A percentile compares a stretch with the other conserved stretches of the same genome.
Evolutionary conservation across 2,888 invertebrate species (phyloP).

Genomic region (Machimus rusticus): DNA sequence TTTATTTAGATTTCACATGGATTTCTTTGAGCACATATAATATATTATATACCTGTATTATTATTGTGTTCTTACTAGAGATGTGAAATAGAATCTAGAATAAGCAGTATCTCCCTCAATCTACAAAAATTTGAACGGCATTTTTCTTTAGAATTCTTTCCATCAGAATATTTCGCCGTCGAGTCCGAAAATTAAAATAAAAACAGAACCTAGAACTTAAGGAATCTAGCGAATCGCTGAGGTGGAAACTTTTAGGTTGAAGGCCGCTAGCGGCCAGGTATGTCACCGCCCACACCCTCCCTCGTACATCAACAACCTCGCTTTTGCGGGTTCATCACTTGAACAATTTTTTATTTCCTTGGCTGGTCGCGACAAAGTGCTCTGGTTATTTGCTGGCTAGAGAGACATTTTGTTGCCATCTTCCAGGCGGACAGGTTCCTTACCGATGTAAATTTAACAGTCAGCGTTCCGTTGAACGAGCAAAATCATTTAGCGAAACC

Average conservation of each 20-base stretch:
- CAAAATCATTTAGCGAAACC: slow-evolving; percentile 64
- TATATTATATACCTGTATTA: too few species aligned
- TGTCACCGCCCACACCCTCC: not conserved
- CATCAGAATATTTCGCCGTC: not conserved
- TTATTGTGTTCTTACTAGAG: too few species aligned
- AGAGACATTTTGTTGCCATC: slow-evolving; percentile 26
- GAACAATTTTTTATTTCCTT: not conserved
- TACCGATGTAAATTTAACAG: slow-evolving; percentile 50
- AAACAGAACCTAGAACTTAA: not conserved
- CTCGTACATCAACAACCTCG: not conserved
- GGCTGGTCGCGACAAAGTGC: not conserved
- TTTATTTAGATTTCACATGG: too few species aligned
- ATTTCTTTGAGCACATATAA: too few species aligned
- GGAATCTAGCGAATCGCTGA: not conserved
- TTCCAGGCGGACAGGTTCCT: not conserved
- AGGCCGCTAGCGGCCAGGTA: not conserved
- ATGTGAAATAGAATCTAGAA: not conserved
- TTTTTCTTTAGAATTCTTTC: not conserved
- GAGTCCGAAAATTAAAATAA: not conserved
- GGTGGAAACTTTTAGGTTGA: not conserved
- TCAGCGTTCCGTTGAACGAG: slow-evolving; percentile 64
- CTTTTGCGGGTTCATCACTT: not conserved
- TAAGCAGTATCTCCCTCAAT: not conserved
- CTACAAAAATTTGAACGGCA: not conserved
- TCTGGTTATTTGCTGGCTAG: not conserved